A percentile compares a stretch with the other conserved stretches of the same genome.
Evolutionary conservation across 2,888 invertebrate species (phyloP).

Genomic region (Agrenia bidenticulata): DNA sequence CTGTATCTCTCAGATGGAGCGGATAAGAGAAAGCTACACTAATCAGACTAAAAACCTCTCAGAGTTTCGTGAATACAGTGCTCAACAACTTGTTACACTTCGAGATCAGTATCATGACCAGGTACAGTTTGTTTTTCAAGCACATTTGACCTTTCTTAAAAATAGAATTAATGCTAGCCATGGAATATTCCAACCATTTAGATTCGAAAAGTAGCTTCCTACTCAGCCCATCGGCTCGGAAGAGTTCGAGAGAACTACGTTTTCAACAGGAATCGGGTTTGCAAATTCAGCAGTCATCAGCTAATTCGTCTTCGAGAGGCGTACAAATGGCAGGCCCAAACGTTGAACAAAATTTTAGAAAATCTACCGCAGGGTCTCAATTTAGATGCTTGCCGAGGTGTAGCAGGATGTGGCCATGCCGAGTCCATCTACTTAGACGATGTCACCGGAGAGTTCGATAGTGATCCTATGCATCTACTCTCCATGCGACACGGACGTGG

Average conservation of each 20-base stretch:
- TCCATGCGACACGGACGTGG: not conserved
- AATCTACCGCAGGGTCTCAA: slow-evolving; percentile 69
- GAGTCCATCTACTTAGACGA: slow-evolving; percentile 72
- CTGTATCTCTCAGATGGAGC: slow-evolving; percentile 89
- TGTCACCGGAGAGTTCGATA: slow-evolving; percentile 6
- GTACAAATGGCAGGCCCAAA: slow-evolving; percentile 94
- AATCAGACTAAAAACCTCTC: slow-evolving; percentile 80
- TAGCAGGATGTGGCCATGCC: slow-evolving; percentile 72
- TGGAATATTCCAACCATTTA: slow-evolving; percentile 57
- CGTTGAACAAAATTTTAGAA: slow-evolving; percentile 88
- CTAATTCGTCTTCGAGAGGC: slow-evolving; percentile 84
- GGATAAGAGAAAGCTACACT: slow-evolving; percentile 88
- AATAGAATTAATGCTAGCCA: not conserved
- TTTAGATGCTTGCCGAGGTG: slow-evolving; percentile 68
- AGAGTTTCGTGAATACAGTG: slow-evolving; percentile 88
- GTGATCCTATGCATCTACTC: not conserved
- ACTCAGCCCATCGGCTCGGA: slow-evolving; percentile 85
- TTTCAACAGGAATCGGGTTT: slow-evolving; percentile 88
- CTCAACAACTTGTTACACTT: slow-evolving; percentile 73
- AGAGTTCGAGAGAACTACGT: slow-evolving; percentile 95
- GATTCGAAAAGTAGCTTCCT: slow-evolving; percentile 88
- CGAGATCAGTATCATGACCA: slow-evolving; percentile 91
- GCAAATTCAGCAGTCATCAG: slow-evolving; percentile 92
- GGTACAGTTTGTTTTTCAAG: slow-evolving; percentile 59
- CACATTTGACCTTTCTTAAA: not conserved